Base-by-base conservation (phyloP, 2,888 invertebrate species). In the Oligia fasciuncula region DNA sequence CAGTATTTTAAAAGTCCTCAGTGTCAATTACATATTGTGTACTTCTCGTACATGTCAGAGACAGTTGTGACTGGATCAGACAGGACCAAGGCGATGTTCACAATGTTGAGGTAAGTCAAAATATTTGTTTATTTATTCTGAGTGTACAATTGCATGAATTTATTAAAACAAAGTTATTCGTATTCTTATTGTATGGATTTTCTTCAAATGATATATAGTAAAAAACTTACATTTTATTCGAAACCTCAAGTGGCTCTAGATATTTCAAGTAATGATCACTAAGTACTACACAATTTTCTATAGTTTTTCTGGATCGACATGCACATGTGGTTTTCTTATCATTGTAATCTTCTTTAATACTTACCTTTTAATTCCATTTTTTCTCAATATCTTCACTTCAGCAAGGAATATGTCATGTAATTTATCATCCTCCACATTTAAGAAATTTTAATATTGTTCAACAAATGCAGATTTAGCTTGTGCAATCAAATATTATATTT, bases 61-160 rank as follows among this genome's bases (percentile, higher is more conserved):
- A 73, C 60, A 40, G 79, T 86, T 70, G 62, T 65, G 85, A 87
- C 87, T 81, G 73, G 85, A 84, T 57, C 66, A 54, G 66, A 86
- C 84, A 85, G 75, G 87, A 79, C 65, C 66, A 70, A 66, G 29
- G 60, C 43, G 40, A 23, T 57, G n/a, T 43, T 76, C 63, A 83
- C 40, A 77, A 89, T 88, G 89, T 76, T 87, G 19, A 74, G 85
- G 88, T 88, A 49, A 83, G 88, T 73, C 35, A 29, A 49, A 79
- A 54, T 29, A n/a, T n/a, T 35, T 70, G 14, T 35, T 19, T 63
- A 17, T 66, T 11, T 49, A 29, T 2, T 40, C 3, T 54, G 40
- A 23, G 23, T 57, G 11, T n/a, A 13, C n/a, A 60, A 60, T n/a
- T 35, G 35, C 3, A 73, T n/a, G 35, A 60, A 14, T n/a, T 29